A percentile compares a stretch with the other conserved stretches of the same genome.
phyloP scores from a whole-genome alignment of 2,888 invertebrate species.

The Mellilla xanthometata region DNA sequence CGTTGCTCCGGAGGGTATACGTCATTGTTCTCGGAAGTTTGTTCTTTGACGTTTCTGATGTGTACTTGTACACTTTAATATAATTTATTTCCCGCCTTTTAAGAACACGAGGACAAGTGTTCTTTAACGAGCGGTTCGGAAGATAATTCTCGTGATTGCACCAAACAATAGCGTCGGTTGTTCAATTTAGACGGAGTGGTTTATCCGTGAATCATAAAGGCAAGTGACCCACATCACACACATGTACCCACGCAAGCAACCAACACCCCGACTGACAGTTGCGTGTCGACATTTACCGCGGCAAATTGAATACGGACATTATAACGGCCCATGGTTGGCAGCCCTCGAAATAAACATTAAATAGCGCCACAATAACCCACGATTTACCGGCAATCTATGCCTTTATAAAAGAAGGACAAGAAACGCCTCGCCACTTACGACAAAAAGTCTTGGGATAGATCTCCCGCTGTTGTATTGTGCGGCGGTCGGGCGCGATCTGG shows the following conservation, averaged over 20 bases:
- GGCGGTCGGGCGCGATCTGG: slow-evolving; percentile 67
- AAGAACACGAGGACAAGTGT: slow-evolving; percentile 16
- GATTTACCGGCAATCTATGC: slow-evolving; percentile 81
- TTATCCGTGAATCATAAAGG: slow-evolving; percentile 52
- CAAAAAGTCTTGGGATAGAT: slow-evolving; percentile 75
- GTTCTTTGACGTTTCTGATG: slow-evolving; percentile 17
- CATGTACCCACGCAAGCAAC: slow-evolving; percentile 59
- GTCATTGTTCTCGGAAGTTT: slow-evolving; percentile 39
- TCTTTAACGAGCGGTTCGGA: slow-evolving; percentile 23
- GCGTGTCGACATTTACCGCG: slow-evolving; percentile 66
- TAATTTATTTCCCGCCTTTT: slow-evolving; percentile 11
- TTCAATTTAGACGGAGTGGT: slow-evolving; percentile 40
- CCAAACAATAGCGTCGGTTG: slow-evolving; percentile 42
- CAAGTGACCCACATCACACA: slow-evolving; percentile 66
- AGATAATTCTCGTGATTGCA: slow-evolving; percentile 38
- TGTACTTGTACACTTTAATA: slow-evolving; percentile 8
- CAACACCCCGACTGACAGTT: slow-evolving; percentile 61
- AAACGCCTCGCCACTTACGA: slow-evolving; percentile 76
- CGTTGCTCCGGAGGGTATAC: slow-evolving; percentile 41
- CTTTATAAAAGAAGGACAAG: slow-evolving; percentile 68
- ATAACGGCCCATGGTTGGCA: slow-evolving; percentile 57
- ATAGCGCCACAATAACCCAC: slow-evolving; percentile 73
- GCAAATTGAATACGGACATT: slow-evolving; percentile 72
- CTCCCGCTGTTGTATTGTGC: slow-evolving; percentile 77
- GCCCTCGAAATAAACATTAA: slow-evolving; percentile 71